phyloP scores from a whole-genome alignment of 2,888 invertebrate species.

The Junonia oenone region DNA sequence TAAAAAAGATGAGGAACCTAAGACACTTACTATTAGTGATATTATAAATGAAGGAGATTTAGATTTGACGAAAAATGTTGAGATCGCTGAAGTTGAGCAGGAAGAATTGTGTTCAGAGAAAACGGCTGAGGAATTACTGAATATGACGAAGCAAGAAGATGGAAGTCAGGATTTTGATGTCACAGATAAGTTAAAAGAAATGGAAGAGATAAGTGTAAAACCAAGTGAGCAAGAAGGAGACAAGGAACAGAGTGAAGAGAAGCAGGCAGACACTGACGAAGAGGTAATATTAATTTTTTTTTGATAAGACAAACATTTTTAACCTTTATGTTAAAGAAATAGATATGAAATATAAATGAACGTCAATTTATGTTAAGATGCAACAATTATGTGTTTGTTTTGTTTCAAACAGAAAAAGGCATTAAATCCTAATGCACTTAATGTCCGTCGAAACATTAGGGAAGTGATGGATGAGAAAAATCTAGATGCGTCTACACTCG shows the following conservation, averaged over 20 bases:
- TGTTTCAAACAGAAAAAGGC: slow-evolving; percentile 60
- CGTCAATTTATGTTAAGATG: too few species aligned
- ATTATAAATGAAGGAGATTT: slow-evolving; percentile 70
- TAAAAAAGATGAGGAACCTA: slow-evolving; percentile 42
- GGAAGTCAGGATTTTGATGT: slow-evolving; percentile 78
- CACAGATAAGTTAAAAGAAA: slow-evolving; percentile 81
- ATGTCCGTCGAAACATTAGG: slow-evolving; percentile 91
- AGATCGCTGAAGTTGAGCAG: slow-evolving; percentile 68
- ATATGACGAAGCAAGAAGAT: slow-evolving; percentile 60
- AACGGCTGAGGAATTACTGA: slow-evolving; percentile 58
- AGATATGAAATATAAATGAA: too few species aligned
- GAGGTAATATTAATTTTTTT: slow-evolving; percentile 46
- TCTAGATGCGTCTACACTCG: slow-evolving; percentile 93
- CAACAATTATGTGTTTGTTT: slow-evolving; percentile 12
- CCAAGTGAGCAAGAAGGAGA: slow-evolving; percentile 52
- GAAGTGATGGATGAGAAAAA: slow-evolving; percentile 97
- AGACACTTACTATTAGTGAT: slow-evolving; percentile 73
- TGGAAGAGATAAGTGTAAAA: slow-evolving; percentile 78
- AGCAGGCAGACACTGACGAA: slow-evolving; percentile 62
- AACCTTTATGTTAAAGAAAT: too few species aligned
- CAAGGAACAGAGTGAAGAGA: slow-evolving; percentile 42
- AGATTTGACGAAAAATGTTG: slow-evolving; percentile 70
- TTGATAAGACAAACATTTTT: background rate
- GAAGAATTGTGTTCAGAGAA: slow-evolving; percentile 68
- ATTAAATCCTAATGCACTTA: slow-evolving; percentile 66